Conservation (phyloP, 2,888 invertebrate species). For the Acronicta psi region DNA sequence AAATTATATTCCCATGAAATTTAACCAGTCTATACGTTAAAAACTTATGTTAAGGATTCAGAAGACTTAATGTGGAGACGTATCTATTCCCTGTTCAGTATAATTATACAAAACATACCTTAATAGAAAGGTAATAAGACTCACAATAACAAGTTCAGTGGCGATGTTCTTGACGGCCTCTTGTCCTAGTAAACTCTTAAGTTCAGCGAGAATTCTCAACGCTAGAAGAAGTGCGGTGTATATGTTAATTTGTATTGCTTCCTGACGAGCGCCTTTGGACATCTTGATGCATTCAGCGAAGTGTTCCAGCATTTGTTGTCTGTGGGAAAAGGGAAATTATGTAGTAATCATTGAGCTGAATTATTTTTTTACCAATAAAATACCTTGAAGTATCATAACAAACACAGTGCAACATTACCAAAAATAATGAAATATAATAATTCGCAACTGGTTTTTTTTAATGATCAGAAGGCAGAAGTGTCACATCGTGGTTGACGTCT, state of each 20-base stretch:
- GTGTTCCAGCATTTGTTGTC: constrained; percentile 98
- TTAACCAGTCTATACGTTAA: no score
- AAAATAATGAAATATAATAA: no score
- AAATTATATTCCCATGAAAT: no score
- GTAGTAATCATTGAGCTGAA: neutral
- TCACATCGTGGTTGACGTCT: no score
- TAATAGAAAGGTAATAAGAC: constrained; percentile 42
- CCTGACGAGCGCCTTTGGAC: constrained; percentile 97
- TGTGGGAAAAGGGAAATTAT: constrained; percentile 53
- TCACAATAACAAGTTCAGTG: constrained; percentile 93
- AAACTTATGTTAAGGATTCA: no score
- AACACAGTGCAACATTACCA: no score
- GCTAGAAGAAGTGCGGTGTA: constrained; percentile 97
- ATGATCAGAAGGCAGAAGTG: no score
- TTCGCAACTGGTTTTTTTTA: no score
- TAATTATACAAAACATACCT: neutral
- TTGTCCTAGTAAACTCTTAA: constrained; percentile 95
- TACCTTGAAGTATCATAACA: no score
- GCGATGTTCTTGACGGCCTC: constrained; percentile 96
- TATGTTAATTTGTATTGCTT: constrained; percentile 98
- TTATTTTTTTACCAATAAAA: no score
- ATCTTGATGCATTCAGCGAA: constrained; percentile 98
- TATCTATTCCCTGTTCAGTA: no score
- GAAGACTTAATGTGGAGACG: no score
- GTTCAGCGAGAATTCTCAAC: constrained; percentile 95